phyloP scores from a whole-genome alignment of 1,140 invertebrate genomes.

The Acromyrmex heyeri region DNA sequence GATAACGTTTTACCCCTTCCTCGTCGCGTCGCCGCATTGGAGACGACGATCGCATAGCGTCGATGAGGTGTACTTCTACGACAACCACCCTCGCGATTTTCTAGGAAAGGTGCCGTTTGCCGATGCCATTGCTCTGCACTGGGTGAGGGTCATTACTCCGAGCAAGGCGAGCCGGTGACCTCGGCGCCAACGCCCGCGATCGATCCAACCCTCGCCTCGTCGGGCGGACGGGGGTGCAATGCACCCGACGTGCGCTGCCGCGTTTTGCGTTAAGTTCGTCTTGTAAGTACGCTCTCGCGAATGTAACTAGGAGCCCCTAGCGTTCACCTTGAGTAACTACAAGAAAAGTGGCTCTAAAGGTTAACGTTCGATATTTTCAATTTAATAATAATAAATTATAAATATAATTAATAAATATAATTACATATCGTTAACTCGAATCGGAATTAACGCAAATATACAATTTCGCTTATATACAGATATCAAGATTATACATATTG shows the following conservation, averaged over 20 bases:
- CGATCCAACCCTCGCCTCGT: constrained; percentile 84
- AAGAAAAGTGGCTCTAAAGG: not conserved
- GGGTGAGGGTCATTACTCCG: constrained; percentile 87
- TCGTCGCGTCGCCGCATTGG: constrained; percentile 17
- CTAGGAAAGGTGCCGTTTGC: constrained; percentile 62
- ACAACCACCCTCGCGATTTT: constrained; percentile 48
- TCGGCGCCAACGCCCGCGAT: constrained; percentile 86
- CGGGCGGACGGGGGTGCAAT: constrained; percentile 78
- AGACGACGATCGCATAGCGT: constrained; percentile 51
- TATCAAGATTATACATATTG: not conserved
- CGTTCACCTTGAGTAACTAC: constrained; percentile 10
- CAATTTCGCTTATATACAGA: not conserved
- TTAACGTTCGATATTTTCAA: constrained; percentile 9
- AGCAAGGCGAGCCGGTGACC: constrained; percentile 86
- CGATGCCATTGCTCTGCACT: constrained; percentile 87
- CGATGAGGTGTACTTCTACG: constrained; percentile 58
- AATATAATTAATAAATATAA: constrained; percentile 2
- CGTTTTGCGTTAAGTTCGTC: constrained; percentile 42
- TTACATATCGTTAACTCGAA: not conserved
- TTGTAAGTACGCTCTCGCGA: constrained; percentile 37
- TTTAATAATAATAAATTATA: not conserved
- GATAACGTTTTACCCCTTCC: constrained; percentile 67
- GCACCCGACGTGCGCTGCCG: constrained; percentile 70
- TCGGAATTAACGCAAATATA: not conserved
- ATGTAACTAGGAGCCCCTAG: constrained; percentile 29